Percentiles rank a stretch among this genome's conserved stretches.
phyloP scores from a whole-genome alignment of 1,140 invertebrate species.

The Drosophila sp. region DNA sequence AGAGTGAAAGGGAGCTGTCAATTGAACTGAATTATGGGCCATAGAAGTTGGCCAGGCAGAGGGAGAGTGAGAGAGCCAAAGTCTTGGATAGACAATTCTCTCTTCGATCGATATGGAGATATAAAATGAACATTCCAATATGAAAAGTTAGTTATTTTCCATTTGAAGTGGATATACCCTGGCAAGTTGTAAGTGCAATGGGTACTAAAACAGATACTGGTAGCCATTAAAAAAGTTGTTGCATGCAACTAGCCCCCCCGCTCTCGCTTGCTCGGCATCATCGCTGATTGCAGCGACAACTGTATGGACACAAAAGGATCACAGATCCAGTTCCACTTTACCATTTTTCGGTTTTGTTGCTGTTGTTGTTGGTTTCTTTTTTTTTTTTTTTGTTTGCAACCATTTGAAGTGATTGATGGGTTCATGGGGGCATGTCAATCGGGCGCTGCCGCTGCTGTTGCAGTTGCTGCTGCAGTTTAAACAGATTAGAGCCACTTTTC shows the following conservation, averaged over 20 bases:
- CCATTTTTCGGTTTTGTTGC: not conserved
- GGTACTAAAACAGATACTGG: slow-evolving; percentile 12
- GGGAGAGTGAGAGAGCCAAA: no score
- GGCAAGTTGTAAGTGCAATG: not conserved
- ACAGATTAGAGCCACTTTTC: slow-evolving; percentile 80
- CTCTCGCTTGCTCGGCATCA: slow-evolving; percentile 27
- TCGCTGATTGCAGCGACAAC: slow-evolving; percentile 52
- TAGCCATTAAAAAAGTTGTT: slow-evolving; percentile 7
- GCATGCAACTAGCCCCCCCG: not conserved
- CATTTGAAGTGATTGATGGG: slow-evolving; percentile 74
- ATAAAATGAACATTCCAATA: no score
- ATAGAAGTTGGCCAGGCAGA: no score
- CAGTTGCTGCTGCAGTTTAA: slow-evolving; percentile 66
- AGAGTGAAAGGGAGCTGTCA: not conserved
- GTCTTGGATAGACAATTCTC: no score
- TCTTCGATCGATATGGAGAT: no score
- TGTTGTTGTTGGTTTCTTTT: not conserved
- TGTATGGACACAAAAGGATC: slow-evolving; percentile 46
- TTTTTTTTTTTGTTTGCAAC: slow-evolving; percentile 1
- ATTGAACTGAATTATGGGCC: no score
- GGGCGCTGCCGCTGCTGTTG: slow-evolving; percentile 31
- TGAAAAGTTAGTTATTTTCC: no score
- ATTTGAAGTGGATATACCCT: not conserved
- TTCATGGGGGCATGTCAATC: slow-evolving; percentile 71
- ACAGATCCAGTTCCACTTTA: slow-evolving; percentile 7